Base-by-base conservation (phyloP, 2,797 vertebrate genomes). In the Chelon labrosus region DNA sequence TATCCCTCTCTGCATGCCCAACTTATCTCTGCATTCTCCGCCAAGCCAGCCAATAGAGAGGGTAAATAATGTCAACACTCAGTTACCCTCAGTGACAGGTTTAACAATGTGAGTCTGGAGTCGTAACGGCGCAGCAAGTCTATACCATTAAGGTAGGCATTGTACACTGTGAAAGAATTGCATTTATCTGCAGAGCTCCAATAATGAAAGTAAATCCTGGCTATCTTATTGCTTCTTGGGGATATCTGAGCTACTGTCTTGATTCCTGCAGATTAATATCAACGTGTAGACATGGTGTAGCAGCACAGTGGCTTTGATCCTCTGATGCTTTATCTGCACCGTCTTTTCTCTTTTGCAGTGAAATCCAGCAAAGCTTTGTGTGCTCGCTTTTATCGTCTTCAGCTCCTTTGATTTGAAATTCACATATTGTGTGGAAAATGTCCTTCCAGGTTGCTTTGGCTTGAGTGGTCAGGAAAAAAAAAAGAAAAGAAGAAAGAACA, bases 201-300 rank as follows among this genome's bases (percentile, higher is more conserved):
- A 68, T 80, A 79, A 88, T 79, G 61, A 80, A 65, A 59, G 35
- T 82, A 79, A 75, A 82, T 77, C 71, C 39, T 17, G 20, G 51
- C 54, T 77, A 75, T 77, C 60, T 44, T 67, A n/a, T 44, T 84
- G 42, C 68, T 70, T 82, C 74, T 80, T 46, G 44, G 61, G 46
- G 78, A 80, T 80, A 88, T 83, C 74, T 65, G 69, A 44, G 77
- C 59, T 68, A 1, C 62, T 19, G 73, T 77, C 81, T 79, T 81
- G 85, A 81, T 88, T 85, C 65, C 64, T 82, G 73, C 50, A 85
- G 86, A 90, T 91, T 84, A 83, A 77, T 66, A 87, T 89, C 83
- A 89, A 65, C 10, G 52, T 46, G 82, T 73, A 85, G 79, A 89
- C 63, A 22, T 47, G 58, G 61, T 68, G 75, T 66, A 75, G 59